A percentile compares a stretch with the other conserved stretches of the same genome.
These are phyloP conservation scores for Acholoe squamosa DNA, from an alignment of 2,888 invertebrate genomes.

Conservation along the genomic window DNA sequence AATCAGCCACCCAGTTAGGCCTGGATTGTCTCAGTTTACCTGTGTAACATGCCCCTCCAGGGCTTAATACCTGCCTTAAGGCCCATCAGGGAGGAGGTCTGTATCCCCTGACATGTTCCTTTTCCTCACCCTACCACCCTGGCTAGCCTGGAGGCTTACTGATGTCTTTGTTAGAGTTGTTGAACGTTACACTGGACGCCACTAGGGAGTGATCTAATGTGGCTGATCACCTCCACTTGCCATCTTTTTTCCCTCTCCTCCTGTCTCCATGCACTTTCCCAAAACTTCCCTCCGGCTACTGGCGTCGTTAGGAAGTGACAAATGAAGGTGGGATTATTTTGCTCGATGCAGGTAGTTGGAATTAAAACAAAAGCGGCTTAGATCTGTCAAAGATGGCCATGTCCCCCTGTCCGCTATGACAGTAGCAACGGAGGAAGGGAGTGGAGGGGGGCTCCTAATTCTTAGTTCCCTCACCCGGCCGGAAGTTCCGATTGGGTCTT, in stretches of 20 bases:
- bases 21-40: conserved; percentile 9
- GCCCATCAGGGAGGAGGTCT: neutral
- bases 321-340: conserved; percentile 5
- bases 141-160: neutral
- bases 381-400: neutral
- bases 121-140: neutral
- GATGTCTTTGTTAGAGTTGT: conserved; percentile 11
- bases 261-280: no score
- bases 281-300: neutral
- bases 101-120: neutral
- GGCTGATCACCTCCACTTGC: neutral
- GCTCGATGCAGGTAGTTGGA: neutral
- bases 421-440: neutral
- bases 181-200: neutral
- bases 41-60: neutral
- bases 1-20: neutral
- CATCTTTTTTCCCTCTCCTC: neutral
- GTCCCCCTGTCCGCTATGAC: neutral
- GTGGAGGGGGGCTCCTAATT: neutral
- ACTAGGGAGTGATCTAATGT: neutral
- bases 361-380: conserved; percentile 44
- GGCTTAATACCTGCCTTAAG: neutral
- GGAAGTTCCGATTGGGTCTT: conserved; percentile 21
- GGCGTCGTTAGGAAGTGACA: neutral
- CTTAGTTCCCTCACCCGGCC: neutral